These are phyloP conservation scores for Vanessa atalanta DNA, from an alignment of 1,140 invertebrate species.

Conservation along the genomic window DNA sequence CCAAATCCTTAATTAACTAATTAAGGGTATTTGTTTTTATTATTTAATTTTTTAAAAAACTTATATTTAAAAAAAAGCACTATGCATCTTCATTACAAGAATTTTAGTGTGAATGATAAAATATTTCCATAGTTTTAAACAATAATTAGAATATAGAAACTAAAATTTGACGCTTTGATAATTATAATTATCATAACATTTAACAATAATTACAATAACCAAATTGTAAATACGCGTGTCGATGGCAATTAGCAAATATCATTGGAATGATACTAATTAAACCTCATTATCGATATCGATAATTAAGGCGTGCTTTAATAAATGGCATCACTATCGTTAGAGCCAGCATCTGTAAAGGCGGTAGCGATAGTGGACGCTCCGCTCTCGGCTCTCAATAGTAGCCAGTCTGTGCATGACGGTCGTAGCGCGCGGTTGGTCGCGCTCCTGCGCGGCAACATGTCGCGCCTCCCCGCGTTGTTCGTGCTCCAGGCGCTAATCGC, in stretches of 20 bases:
- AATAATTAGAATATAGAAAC: slow-evolving; percentile 1
- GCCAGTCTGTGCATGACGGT: slow-evolving; percentile 63
- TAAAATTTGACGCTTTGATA: not conserved
- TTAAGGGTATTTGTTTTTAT: too few species aligned
- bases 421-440: slow-evolving; percentile 60
- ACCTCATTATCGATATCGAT: slow-evolving; percentile 66
- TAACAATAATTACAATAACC: slow-evolving; percentile 29
- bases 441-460: slow-evolving; percentile 64
- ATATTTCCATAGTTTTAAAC: not conserved
- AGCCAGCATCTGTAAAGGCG: slow-evolving; percentile 31
- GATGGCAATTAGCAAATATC: slow-evolving; percentile 35
- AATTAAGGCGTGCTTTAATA: slow-evolving; percentile 46
- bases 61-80: too few species aligned
- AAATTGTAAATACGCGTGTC: slow-evolving; percentile 25
- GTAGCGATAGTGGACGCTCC: slow-evolving; percentile 25
- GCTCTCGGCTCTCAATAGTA: slow-evolving; percentile 31
- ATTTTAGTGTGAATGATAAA: too few species aligned
- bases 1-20: too few species aligned
- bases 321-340: slow-evolving; percentile 56
- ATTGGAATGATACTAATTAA: slow-evolving; percentile 44
- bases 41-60: too few species aligned
- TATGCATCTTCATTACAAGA: too few species aligned
- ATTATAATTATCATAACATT: slow-evolving; percentile 28
- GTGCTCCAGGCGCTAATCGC: slow-evolving; percentile 50
- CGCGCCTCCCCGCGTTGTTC: slow-evolving; percentile 61